Percentiles rank a stretch among this genome's conserved stretches.
phyloP scores from a whole-genome alignment of 1,140 invertebrate genomes.

The Onthophagus taurus region DNA sequence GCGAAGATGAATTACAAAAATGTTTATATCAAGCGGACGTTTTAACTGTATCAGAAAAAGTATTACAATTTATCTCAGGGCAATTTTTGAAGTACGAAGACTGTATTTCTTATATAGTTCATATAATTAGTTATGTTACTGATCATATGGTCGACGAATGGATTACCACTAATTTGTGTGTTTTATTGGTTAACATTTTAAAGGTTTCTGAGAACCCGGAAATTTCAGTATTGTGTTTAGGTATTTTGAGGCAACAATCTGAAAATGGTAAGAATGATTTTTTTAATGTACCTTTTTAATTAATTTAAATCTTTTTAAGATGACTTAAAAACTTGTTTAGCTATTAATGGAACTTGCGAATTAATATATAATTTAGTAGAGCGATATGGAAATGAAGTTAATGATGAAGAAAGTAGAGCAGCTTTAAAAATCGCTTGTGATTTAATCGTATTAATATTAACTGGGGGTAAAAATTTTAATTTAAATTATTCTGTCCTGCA shows the following conservation, averaged over 20 bases:
- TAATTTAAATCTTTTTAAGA: constrained; percentile 48
- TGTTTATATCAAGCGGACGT: constrained; percentile 56
- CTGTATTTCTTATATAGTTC: constrained; percentile 55
- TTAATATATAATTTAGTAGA: constrained; percentile 64
- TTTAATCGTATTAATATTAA: constrained; percentile 71
- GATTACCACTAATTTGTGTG: constrained; percentile 47
- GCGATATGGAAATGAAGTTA: constrained; percentile 49
- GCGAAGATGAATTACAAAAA: constrained; percentile 56
- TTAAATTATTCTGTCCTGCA: too few relatives aligned
- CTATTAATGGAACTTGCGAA: constrained; percentile 64
- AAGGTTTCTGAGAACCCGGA: constrained; percentile 53
- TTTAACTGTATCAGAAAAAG: constrained; percentile 47
- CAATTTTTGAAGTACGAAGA: constrained; percentile 44
- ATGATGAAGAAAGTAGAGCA: constrained; percentile 58
- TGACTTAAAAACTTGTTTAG: constrained; percentile 63
- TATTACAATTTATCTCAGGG: constrained; percentile 37
- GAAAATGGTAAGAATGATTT: constrained; percentile 50
- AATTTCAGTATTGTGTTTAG: constrained; percentile 63
- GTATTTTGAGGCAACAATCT: constrained; percentile 62
- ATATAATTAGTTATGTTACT: constrained; percentile 63
- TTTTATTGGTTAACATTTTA: constrained; percentile 49
- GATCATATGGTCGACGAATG: constrained; percentile 53
- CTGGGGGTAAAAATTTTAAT: constrained; percentile 58
- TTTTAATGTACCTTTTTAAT: background rate
- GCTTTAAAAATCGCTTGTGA: constrained; percentile 77